phyloP scores from a whole-genome alignment of 2,888 invertebrate species.

The Stenichneumon culpator region DNA sequence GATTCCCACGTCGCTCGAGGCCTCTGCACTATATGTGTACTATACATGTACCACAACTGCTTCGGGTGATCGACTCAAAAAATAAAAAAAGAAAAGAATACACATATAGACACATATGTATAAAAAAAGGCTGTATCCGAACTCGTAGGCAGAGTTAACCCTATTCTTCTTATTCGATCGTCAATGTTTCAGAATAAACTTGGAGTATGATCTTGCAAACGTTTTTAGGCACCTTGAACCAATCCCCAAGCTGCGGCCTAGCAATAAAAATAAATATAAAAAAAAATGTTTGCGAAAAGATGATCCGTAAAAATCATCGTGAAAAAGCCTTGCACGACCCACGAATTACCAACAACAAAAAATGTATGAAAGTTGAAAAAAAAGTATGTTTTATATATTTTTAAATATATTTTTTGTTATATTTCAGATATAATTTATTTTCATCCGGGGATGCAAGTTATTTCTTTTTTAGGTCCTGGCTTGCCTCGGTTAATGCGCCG shows the following conservation, averaged over 20 bases:
- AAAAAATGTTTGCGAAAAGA: too few relatives aligned
- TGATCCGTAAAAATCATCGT: too few relatives aligned
- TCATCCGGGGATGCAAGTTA: not conserved
- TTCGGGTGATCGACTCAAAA: slow-evolving; percentile 1
- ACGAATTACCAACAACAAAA: too few relatives aligned
- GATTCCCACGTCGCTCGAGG: slow-evolving; percentile 62
- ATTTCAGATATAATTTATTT: not conserved
- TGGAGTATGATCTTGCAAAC: not conserved
- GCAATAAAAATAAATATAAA: not conserved
- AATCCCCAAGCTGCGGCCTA: not conserved
- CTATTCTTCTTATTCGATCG: not conserved
- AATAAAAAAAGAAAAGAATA: slow-evolving; percentile 12
- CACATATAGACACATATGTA: not conserved
- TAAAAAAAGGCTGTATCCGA: slow-evolving; percentile 1
- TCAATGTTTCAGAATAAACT: not conserved
- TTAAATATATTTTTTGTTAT: too few relatives aligned
- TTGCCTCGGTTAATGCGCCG: not conserved
- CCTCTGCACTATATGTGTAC: slow-evolving; percentile 9
- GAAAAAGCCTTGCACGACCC: too few relatives aligned
- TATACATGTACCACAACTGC: slow-evolving; percentile 26
- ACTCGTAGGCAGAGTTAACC: slow-evolving; percentile 1
- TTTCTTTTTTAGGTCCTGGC: not conserved
- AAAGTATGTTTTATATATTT: too few relatives aligned
- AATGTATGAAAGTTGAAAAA: too few relatives aligned
- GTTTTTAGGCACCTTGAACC: not conserved